Evolutionary conservation across 2,797 vertebrate species (phyloP).

Genomic region (Micropoecilia bifurca): DNA sequence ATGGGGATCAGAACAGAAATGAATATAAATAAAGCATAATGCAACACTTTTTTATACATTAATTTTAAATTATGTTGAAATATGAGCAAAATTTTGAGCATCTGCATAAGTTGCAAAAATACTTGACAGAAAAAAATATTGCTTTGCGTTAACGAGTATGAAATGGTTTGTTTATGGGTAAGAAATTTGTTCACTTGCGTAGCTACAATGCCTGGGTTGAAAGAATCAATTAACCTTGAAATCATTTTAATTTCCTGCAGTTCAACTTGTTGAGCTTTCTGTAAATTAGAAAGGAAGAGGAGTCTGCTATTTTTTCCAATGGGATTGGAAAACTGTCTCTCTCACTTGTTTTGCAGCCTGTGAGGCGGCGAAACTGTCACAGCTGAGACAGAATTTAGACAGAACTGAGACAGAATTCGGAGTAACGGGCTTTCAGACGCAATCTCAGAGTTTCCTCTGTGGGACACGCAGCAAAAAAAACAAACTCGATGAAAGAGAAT

Average conservation of each 20-base stretch:
- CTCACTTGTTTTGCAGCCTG: conserved; percentile 59
- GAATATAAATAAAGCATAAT: background rate
- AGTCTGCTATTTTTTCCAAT: background rate
- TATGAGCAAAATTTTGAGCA: background rate
- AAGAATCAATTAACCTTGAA: background rate
- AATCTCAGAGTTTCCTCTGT: conserved; percentile 39
- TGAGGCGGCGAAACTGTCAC: background rate
- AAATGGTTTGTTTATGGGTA: background rate
- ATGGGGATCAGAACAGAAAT: background rate
- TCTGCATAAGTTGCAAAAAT: background rate
- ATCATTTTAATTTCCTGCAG: background rate
- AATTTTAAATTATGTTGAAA: background rate
- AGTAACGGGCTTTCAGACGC: conserved; percentile 42
- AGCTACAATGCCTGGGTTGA: background rate
- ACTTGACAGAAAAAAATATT: background rate
- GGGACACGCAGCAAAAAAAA: conserved; percentile 5
- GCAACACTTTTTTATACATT: background rate
- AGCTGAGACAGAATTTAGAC: background rate
- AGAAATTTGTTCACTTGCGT: background rate
- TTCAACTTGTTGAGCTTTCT: background rate
- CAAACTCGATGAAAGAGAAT: background rate
- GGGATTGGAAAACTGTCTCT: background rate
- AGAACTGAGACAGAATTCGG: background rate
- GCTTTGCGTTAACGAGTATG: background rate
- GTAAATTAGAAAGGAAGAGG: background rate